A percentile compares a stretch with the other conserved stretches of the same genome.
phyloP scores from a whole-genome alignment of 2,113 vertebrate species.

The Oplegnathus fasciatus region DNA sequence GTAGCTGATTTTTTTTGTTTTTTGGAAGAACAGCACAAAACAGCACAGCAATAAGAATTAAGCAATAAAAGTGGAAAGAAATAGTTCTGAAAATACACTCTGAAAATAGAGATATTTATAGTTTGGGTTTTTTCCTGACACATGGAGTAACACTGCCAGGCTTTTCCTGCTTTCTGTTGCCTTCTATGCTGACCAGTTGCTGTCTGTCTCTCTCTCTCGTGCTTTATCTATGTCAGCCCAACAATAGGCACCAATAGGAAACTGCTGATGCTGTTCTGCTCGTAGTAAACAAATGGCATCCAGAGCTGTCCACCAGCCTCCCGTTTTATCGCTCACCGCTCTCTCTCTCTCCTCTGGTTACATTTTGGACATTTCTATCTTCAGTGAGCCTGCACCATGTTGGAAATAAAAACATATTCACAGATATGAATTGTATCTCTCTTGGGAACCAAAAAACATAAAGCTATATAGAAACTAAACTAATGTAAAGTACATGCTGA shows the following conservation, averaged over 20 bases:
- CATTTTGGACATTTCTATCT: background rate
- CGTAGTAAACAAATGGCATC: conserved; percentile 53
- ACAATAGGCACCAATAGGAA: conserved; percentile 55
- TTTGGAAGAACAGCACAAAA: no score
- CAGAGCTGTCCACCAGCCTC: conserved; percentile 56
- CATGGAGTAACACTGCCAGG: conserved; percentile 13
- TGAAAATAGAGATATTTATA: background rate
- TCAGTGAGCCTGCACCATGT: background rate
- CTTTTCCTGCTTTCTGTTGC: conserved; percentile 54
- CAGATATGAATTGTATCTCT: background rate
- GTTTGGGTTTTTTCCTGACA: conserved; percentile 25
- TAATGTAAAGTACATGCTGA: background rate
- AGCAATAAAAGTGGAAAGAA: background rate
- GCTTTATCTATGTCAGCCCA: conserved; percentile 39
- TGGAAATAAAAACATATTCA: no score
- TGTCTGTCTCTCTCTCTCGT: conserved; percentile 8
- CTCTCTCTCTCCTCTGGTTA: background rate
- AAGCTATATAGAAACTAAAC: background rate
- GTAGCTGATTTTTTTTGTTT: no score
- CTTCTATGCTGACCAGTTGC: conserved; percentile 65
- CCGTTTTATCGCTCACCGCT: background rate
- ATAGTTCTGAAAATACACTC: no score
- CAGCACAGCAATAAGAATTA: no score
- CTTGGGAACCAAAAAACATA: background rate
- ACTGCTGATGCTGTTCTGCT: conserved; percentile 61